Conservation (phyloP, 2,888 invertebrate species). For the Congeria kusceri region DNA sequence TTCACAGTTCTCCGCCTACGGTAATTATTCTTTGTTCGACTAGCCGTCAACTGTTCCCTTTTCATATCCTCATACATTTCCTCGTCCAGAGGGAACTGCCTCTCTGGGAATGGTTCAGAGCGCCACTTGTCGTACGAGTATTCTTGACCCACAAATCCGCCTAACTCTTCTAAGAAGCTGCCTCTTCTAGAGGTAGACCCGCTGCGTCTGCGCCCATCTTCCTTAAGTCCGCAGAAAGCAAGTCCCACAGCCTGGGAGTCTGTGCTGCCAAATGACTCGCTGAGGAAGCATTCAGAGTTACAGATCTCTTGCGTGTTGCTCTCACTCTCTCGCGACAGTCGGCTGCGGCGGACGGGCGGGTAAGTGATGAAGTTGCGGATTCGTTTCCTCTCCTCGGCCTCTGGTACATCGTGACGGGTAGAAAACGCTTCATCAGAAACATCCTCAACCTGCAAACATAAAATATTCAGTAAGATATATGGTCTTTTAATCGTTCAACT, state of each 20-base stretch:
- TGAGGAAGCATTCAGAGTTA: conserved; percentile 43
- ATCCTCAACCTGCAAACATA: conserved; percentile 88
- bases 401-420: conserved; percentile 91
- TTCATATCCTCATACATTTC: conserved; percentile 75
- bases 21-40: conserved; percentile 27
- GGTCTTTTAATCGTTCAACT: too few species aligned
- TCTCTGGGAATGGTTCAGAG: conserved; percentile 75
- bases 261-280: not conserved
- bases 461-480: too few species aligned
- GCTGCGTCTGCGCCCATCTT: conserved; percentile 68
- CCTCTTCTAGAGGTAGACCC: conserved; percentile 65
- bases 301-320: conserved; percentile 59
- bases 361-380: conserved; percentile 78
- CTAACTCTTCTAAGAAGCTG: conserved; percentile 55
- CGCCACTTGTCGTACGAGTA: conserved; percentile 18
- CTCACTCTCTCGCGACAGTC: conserved; percentile 73
- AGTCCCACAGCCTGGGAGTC: not conserved
- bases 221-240: conserved; percentile 18
- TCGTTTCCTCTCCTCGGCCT: conserved; percentile 91
- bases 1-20: conserved; percentile 37
- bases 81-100: conserved; percentile 81
- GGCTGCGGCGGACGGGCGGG: conserved; percentile 73
- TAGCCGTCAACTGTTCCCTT: conserved; percentile 52
- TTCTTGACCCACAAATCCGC: conserved; percentile 36
- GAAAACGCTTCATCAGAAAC: conserved; percentile 91